Evolutionary conservation across 2,113 vertebrate species (phyloP).

Genomic region (Archocentrus centrarchus): DNA sequence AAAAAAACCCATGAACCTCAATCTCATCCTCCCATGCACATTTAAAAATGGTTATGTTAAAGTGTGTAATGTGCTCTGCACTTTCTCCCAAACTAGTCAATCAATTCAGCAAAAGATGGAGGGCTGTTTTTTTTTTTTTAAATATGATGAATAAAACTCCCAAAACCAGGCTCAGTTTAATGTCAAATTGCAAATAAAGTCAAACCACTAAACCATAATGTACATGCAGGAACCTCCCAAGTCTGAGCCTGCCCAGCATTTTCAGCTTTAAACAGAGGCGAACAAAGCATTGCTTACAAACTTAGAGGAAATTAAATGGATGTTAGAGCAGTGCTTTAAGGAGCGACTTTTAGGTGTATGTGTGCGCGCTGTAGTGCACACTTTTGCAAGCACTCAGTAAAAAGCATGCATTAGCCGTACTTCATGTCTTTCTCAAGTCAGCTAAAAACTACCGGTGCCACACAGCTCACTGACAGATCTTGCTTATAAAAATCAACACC

Average conservation of each 20-base stretch:
- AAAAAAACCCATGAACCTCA: conserved; percentile 15
- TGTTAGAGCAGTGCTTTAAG: background rate
- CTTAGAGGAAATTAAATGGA: background rate
- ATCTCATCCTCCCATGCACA: background rate
- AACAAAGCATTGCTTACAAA: background rate
- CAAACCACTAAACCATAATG: background rate
- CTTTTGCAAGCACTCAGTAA: conserved; percentile 16
- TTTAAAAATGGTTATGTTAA: background rate
- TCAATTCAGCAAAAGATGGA: conserved; percentile 9
- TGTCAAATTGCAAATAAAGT: background rate
- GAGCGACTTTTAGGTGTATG: background rate
- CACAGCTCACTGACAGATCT: background rate
- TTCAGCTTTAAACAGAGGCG: background rate
- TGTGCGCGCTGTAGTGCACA: background rate
- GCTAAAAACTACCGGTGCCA: background rate
- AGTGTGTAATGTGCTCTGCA: conserved; percentile 17
- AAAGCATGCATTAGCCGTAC: background rate
- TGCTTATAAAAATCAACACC: background rate
- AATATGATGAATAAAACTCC: no score
- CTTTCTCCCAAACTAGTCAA: background rate
- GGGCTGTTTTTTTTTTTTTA: background rate
- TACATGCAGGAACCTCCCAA: background rate
- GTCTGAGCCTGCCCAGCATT: background rate
- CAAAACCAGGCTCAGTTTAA: background rate
- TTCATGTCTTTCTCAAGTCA: background rate